Evolutionary conservation across 2,888 invertebrate genomes (phyloP), one percentile per base, ranked within the genome.

Genomic region (Xestia rhomboidea): DNA sequence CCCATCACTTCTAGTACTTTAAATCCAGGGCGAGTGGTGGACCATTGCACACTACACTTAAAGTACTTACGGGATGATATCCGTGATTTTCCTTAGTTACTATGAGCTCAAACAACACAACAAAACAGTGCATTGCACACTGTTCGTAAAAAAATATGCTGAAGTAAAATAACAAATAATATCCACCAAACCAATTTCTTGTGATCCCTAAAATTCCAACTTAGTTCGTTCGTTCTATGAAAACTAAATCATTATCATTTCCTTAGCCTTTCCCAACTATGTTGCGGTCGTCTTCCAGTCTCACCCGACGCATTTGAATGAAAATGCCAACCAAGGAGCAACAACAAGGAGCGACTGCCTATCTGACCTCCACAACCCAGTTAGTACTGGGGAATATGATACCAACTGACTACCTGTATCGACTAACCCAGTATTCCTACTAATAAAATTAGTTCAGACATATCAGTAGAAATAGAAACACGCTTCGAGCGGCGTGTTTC

Each of bases 391-490:
- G 51, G 3, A 51, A 51, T 51, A 49, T 24, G 49, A 49, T 51
- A 51, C 51, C 27, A 13, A 57, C 27, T 27, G 57, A 7, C 15
- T 60, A 18, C 57, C 18, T 8, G 30, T 18, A 57, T 62, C 21
- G 27, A 30, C 24, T 57, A 21, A 68, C 38, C 30, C 63, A 57
- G 38, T 72, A 44, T 51, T 68, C 30, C 0, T n/a, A 34, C 60
- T 75, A 81, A 77, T 79, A 73, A 81, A 86, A 86, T 84, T 79
- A 68, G 77, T 34, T 79, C 34, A 27, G 30, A 68, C 68, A 46
- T 76, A 81, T 83, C 79, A 78, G 57, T 78, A 49, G 24, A n/a
- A 41, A 75, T 77, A 46, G 24, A 30, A 34, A 76, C 68, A 69
- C 75, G 46, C 60, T n/a, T 30, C 69, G 38, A 30, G 38, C 69